Base-by-base conservation (phyloP, 1,140 invertebrate genomes). In the Lordiphosa collinella region DNA sequence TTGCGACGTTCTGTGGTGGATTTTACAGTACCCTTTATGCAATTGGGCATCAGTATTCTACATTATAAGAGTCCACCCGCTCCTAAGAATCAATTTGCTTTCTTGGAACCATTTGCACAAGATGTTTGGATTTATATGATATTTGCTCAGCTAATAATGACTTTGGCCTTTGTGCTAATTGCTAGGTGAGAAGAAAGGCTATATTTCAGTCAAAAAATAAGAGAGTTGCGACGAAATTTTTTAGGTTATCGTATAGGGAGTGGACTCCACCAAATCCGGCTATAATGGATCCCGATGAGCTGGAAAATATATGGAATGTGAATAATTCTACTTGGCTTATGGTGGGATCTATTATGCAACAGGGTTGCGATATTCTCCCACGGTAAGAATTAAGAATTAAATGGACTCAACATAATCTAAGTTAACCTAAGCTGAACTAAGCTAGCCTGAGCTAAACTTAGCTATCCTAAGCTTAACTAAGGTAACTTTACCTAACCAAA, bases 51-150 rank as follows among this genome's bases (percentile, higher is more conserved):
- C 48, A 95, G 94, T 48, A 96, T 97, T 87, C 88, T 98, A 13
- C 97, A 97, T 89, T 92, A 95, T 60, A 96, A 96, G 82, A 96
- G 95, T 4, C 93, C 94, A 44, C 96, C 96, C 79, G 95, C 96
- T 80, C 93, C 95, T 1, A 96, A 96, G 8, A 95, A 96, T 90
- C 90, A 97, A 40, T 97, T 98, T 90, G 97, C 96, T 0, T 98
- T 98, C 89, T 90, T 98, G 56, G 95, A 95, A 8, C 97, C 97
- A 0, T 91, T 99, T 10, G 96, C 96, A 2, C 86, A 95, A 6
- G 95, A 97, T 67, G 97, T 99, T 14, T 99, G 97, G 97, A 95
- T 98, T 64, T 97, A 96, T 90, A 97, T 98, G 94, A 94, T 95
- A 0, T 95, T 96, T 6, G 96, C 97, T n/a, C 98, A 98, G 89